Evolutionary conservation across 2,113 vertebrate species (phyloP).

Genomic region (Anas platyrhynchos): DNA sequence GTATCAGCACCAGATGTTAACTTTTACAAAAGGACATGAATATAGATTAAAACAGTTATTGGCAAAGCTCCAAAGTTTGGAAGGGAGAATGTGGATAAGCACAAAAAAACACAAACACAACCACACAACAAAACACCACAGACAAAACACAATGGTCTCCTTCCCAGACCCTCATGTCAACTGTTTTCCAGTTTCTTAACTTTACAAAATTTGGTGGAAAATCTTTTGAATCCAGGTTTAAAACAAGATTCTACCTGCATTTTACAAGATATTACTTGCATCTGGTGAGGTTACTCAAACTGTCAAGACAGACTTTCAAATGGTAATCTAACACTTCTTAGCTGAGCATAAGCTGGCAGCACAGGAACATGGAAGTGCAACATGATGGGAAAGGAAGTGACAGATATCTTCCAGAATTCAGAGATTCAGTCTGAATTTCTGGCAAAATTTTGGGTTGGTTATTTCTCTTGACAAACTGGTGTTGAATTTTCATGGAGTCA

Average conservation of each 20-base stretch:
- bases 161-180: background rate
- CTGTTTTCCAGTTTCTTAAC: background rate
- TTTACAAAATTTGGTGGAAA: background rate
- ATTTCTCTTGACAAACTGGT: conserved; percentile 44
- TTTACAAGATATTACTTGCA: background rate
- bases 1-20: conserved; percentile 42
- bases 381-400: conserved; percentile 18
- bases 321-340: background rate
- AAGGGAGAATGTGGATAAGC: background rate
- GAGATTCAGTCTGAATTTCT: conserved; percentile 22
- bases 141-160: background rate
- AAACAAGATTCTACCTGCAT: background rate
- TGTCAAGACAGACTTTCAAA: background rate
- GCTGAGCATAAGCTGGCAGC: background rate
- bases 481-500: conserved; percentile 12
- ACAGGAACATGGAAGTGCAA: conserved; percentile 2
- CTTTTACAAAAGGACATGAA: conserved; percentile 3
- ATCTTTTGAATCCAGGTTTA: background rate
- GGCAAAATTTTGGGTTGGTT: background rate
- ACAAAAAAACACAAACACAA: background rate
- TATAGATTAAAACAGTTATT: background rate
- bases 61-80: background rate
- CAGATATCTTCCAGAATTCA: conserved; percentile 9
- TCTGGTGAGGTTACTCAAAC: background rate
- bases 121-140: background rate